Base-by-base conservation (phyloP, 2,113 vertebrate genomes). In the Archocentrus centrarchus region DNA sequence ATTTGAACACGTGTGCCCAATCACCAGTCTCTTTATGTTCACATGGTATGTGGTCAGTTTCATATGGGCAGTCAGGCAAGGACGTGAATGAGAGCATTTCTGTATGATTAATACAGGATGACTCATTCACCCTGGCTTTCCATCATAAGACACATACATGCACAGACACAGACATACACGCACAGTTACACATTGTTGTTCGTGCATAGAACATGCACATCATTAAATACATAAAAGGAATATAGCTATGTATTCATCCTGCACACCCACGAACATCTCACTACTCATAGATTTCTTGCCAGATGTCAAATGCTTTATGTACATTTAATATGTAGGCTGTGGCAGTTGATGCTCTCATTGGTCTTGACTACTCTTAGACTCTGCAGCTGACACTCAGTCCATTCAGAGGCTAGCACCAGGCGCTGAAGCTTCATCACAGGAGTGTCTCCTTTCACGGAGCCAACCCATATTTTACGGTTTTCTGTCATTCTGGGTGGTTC, bases 401-500 rank as follows among this genome's bases (percentile, higher is more conserved):
- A 66, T 83, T 89, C 83, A 86, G 66, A 79, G 82, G 86, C 70
- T 17, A 85, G 68, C 76, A 47, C 18, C 2, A 4, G 24, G 70
- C 11, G 6, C 75, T 30, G 39, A 53, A 37, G 80, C 85, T 61
- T 79, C 32, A 2, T 92, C 82, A 90, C 79, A 75, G 32, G 77
- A 88, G 90, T 89, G 82, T 88, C 79, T 91, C 82, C 83, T 91
- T 90, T 91, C 79, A 84, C 80, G 37, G 77, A 55, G 84, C 80
- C 62, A 32, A 17, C 68, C 41, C 62, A 44, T 77, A 83, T 90
- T 94, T 93, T 86, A 93, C 57, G 81, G 70, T 83, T 89, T 92
- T 89, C 89, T 90, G 88, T 92, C 84, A 88, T 89, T 89, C 63
- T 37, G 84, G 80, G 88, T 57, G 90, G 77, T 91, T 81, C 41